phyloP scores from a whole-genome alignment of 2,797 vertebrate species.

The Presbytis comata region DNA sequence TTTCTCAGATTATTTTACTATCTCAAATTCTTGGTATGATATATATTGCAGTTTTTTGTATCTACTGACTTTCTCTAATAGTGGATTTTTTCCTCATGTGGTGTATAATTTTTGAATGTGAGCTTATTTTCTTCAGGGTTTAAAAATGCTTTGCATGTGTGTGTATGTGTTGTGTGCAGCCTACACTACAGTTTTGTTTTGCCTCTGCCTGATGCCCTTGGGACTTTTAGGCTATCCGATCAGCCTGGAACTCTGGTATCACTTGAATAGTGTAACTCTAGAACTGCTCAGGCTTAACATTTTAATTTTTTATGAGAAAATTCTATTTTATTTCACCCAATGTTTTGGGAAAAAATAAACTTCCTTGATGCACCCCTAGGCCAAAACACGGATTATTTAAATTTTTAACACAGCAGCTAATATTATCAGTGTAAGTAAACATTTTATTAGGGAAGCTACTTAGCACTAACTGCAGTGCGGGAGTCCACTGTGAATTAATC shows the following conservation, averaged over 20 bases:
- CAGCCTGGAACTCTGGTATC: neutral
- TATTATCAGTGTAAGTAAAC: neutral
- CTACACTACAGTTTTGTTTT: neutral
- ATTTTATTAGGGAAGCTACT: neutral
- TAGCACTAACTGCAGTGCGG: neutral
- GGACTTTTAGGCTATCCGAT: neutral
- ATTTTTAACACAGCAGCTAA: neutral
- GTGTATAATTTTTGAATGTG: slow-evolving; percentile 20
- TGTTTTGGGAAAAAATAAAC: neutral
- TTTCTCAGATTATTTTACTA: neutral
- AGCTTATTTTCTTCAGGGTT: neutral
- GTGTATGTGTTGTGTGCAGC: neutral
- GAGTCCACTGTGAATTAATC: neutral
- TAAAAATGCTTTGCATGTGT: neutral
- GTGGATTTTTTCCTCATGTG: neutral
- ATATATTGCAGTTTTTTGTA: neutral
- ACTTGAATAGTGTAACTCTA: neutral
- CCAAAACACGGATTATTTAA: neutral
- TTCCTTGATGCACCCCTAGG: neutral
- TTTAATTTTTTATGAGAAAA: slow-evolving; percentile 23
- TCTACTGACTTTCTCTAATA: neutral
- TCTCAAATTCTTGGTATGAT: slow-evolving; percentile 16
- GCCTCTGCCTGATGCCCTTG: neutral
- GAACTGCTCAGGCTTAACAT: neutral
- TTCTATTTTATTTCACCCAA: neutral